A percentile compares a stretch with the other conserved stretches of the same genome.
Conservation (phyloP, 1,140 invertebrate genomes). For the Dolichoris vasculosae region DNA sequence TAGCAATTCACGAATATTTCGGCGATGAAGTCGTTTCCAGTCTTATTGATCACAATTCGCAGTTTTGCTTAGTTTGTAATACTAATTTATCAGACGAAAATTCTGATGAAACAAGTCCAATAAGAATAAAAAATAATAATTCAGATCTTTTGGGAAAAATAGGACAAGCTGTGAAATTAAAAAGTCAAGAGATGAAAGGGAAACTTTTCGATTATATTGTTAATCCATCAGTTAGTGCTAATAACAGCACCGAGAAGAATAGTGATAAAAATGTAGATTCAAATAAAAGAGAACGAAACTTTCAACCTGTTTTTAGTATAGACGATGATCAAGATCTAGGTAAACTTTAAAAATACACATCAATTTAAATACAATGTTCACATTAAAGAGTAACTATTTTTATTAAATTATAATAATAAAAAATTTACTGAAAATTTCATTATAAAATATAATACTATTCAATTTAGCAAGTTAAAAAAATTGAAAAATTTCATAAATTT, state of each 20-base stretch:
- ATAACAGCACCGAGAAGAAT: conserved; percentile 80
- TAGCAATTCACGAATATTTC: conserved; percentile 89
- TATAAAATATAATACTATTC: no score
- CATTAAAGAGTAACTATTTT: not conserved
- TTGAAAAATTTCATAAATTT: no score
- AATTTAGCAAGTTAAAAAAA: no score
- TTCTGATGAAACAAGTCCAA: conserved; percentile 68
- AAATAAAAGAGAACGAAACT: conserved; percentile 90
- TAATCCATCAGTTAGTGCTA: conserved; percentile 82
- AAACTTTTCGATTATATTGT: conserved; percentile 96
- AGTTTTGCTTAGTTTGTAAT: conserved; percentile 87
- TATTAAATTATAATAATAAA: not conserved
- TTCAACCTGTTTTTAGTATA: conserved; percentile 95
- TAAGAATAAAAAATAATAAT: conserved; percentile 71
- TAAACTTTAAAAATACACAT: conserved; percentile 36
- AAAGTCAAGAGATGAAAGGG: conserved; percentile 93
- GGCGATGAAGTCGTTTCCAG: conserved; percentile 85
- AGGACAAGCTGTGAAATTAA: conserved; percentile 88
- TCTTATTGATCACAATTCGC: conserved; percentile 87
- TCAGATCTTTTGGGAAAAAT: conserved; percentile 85
- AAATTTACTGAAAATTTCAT: no score
- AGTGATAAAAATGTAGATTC: conserved; percentile 85
- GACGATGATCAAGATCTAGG: conserved; percentile 89
- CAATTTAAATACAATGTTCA: not conserved
- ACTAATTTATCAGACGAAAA: conserved; percentile 75